These are phyloP conservation scores for Notodonta ziczac DNA, from an alignment of 2,888 invertebrate species.

Conservation along the genomic window DNA sequence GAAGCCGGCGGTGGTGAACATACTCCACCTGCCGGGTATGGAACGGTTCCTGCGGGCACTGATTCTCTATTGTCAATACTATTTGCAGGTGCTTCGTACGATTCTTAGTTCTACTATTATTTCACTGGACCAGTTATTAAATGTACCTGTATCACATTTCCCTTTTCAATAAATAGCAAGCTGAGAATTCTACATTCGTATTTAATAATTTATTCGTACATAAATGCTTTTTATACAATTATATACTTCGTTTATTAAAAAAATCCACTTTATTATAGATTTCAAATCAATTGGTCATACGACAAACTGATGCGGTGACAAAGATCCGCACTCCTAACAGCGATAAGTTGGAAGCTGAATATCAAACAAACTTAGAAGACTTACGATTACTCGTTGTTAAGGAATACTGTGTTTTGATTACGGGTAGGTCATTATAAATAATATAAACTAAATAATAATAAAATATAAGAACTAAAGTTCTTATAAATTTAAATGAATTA, in stretches of 20 bases:
- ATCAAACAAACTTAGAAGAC: slow-evolving; percentile 78
- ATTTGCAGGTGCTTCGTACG: slow-evolving; percentile 67
- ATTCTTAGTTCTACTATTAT: neutral
- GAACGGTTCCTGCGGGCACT: slow-evolving; percentile 83
- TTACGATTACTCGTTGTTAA: slow-evolving; percentile 82
- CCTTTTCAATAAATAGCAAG: too few relatives aligned
- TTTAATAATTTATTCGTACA: too few relatives aligned
- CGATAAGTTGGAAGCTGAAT: slow-evolving; percentile 56
- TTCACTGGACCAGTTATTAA: too few relatives aligned
- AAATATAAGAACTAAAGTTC: too few relatives aligned
- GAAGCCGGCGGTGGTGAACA: slow-evolving; percentile 75
- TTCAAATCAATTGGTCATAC: slow-evolving; percentile 71
- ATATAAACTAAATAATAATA: too few relatives aligned
- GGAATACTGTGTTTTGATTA: slow-evolving; percentile 79
- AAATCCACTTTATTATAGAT: slow-evolving; percentile 46
- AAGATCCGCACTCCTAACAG: slow-evolving; percentile 73
- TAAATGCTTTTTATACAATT: too few relatives aligned
- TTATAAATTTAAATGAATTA: too few relatives aligned
- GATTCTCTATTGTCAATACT: slow-evolving; percentile 85
- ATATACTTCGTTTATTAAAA: too few relatives aligned
- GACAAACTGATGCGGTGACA: slow-evolving; percentile 64
- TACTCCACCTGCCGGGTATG: slow-evolving; percentile 77
- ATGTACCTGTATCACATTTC: too few relatives aligned
- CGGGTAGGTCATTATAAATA: slow-evolving; percentile 46
- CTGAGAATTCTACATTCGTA: too few relatives aligned